Conservation (phyloP, 2,113 vertebrate genomes). For the Prietella phreatophila region DNA sequence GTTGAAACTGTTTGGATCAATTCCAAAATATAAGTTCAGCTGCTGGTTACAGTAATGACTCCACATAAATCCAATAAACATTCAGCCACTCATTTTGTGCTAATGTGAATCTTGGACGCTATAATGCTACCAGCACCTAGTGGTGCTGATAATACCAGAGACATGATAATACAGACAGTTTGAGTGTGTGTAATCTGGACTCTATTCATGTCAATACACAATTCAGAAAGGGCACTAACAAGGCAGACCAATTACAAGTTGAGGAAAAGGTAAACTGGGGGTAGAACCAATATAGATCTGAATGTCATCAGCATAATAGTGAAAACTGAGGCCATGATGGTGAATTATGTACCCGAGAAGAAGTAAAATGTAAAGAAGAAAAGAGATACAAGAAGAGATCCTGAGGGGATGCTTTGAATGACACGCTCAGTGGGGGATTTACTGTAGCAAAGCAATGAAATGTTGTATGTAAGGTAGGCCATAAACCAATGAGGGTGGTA, state of each 20-base stretch:
- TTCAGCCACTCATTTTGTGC: background rate
- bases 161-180: background rate
- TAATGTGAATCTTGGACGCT: background rate
- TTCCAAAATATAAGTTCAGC: too few species aligned
- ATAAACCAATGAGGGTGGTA: background rate
- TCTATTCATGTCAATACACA: background rate
- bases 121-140: background rate
- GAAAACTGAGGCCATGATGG: background rate
- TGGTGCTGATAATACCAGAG: background rate
- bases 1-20: too few species aligned
- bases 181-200: background rate
- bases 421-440: background rate
- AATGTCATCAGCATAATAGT: background rate
- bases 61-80: background rate
- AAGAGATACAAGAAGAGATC: background rate
- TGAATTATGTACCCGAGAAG: background rate
- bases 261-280: background rate
- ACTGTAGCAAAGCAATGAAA: background rate
- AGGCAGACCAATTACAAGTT: background rate
- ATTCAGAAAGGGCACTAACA: background rate
- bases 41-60: background rate
- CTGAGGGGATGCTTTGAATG: background rate
- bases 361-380: background rate
- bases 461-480: background rate
- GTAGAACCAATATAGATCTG: background rate